Percentiles rank a stretch among this genome's conserved stretches.
phyloP scores from a whole-genome alignment of 2,113 vertebrate species.

The Dicerorhinus sumatrensis region DNA sequence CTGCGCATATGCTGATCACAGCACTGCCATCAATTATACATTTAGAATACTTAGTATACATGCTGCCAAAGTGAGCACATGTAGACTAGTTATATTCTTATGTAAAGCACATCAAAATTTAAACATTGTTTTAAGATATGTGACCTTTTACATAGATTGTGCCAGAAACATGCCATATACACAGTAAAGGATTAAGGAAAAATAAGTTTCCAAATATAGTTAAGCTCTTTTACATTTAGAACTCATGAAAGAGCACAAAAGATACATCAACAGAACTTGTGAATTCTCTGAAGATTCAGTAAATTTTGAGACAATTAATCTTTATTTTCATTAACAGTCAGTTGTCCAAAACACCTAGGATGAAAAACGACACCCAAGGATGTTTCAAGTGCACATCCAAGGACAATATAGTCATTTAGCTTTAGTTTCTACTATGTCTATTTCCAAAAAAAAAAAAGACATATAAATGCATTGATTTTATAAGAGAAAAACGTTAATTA shows the following conservation, averaged over 20 bases:
- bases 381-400: background rate
- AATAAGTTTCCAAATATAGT: background rate
- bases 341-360: background rate
- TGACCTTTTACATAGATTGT: background rate
- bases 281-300: background rate
- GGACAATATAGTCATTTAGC: background rate
- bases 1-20: background rate
- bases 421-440: background rate
- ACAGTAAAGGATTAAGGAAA: background rate
- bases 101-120: background rate
- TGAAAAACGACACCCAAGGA: background rate
- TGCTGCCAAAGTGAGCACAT: background rate
- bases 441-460: background rate
- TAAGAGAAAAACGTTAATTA: background rate
- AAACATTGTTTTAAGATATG: background rate
- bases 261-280: background rate
- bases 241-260: background rate
- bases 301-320: constrained; percentile 30
- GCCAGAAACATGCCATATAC: background rate
- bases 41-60: background rate
- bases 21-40: fast-evolving
- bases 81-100: background rate
- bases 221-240: background rate
- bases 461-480: background rate
- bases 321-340: constrained; percentile 13